Percentiles rank a stretch among this genome's conserved stretches.
phyloP scores from a whole-genome alignment of 2,888 invertebrate genomes.

The Habrosyne pyritoides region DNA sequence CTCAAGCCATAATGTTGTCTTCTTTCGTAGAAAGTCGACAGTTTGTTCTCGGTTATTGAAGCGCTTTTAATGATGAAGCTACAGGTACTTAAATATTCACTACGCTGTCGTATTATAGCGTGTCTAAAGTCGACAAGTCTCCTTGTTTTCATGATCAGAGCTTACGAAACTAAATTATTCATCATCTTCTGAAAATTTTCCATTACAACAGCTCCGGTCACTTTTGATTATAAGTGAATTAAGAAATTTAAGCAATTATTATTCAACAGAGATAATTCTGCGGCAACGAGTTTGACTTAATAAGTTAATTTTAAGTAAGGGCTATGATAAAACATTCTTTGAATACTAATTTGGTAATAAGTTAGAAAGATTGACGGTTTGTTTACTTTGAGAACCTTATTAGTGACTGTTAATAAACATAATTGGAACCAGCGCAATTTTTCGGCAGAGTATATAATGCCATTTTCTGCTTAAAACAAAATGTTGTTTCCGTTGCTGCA shows the following conservation, averaged over 20 bases:
- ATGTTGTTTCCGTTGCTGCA: no score
- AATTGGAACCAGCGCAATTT: no score
- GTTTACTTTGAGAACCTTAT: neutral
- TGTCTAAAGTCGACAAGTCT: no score
- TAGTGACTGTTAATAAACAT: no score
- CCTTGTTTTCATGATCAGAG: neutral
- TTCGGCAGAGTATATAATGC: neutral
- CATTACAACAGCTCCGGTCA: slow-evolving; percentile 20
- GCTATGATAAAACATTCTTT: neutral
- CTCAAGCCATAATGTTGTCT: slow-evolving; percentile 16
- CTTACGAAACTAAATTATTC: slow-evolving; percentile 31
- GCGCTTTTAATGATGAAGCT: no score
- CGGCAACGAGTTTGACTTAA: slow-evolving; percentile 30
- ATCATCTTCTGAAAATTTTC: slow-evolving; percentile 24
- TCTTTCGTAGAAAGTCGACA: no score
- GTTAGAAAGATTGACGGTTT: neutral
- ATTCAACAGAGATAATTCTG: slow-evolving; percentile 34
- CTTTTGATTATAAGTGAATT: slow-evolving; percentile 50
- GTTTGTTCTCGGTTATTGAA: no score
- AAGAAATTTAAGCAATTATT: slow-evolving; percentile 41
- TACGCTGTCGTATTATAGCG: no score
- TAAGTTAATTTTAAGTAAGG: slow-evolving; percentile 48
- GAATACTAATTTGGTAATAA: slow-evolving; percentile 5
- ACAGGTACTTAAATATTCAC: no score
- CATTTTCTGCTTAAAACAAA: no score